Evolutionary conservation across 2,113 vertebrate species (phyloP).

Genomic region (Aptenodytes patagonicus): DNA sequence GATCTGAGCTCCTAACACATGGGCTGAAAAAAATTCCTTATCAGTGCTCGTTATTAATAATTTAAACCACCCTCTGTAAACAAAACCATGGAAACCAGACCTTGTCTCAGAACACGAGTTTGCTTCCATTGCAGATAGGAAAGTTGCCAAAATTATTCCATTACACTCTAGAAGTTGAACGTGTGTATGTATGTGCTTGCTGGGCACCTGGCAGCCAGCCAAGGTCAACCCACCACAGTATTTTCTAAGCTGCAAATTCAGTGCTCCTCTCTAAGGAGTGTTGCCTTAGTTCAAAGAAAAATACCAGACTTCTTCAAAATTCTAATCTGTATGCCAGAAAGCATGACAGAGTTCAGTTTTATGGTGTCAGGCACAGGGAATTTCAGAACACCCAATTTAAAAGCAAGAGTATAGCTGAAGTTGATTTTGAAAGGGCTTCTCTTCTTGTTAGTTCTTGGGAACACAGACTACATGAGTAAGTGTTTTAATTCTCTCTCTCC

Average conservation of each 20-base stretch:
- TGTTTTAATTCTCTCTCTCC: not conserved
- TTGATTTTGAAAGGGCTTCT: not conserved
- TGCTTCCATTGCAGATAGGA: not conserved
- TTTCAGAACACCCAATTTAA: not conserved
- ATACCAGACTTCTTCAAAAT: not conserved
- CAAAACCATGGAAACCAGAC: not conserved
- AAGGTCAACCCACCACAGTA: not conserved
- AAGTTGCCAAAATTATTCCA: not conserved
- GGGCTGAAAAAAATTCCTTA: not conserved
- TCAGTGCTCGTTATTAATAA: not conserved
- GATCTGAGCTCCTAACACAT: not conserved
- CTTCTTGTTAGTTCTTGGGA: not conserved
- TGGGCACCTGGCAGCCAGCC: not conserved
- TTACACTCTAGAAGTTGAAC: not conserved
- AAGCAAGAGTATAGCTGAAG: not conserved
- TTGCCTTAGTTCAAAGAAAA: not conserved
- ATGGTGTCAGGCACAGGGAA: not conserved
- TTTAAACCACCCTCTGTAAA: constrained; percentile 7
- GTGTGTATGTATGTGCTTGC: fast-evolving
- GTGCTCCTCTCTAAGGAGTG: not conserved
- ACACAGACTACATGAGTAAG: not conserved
- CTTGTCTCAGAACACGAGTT: not conserved
- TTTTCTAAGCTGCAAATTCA: not conserved
- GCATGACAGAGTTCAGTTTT: not conserved
- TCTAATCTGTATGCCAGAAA: not conserved